Base-by-base conservation (phyloP, 2,888 invertebrate species). In the Tineola bisselliella region DNA sequence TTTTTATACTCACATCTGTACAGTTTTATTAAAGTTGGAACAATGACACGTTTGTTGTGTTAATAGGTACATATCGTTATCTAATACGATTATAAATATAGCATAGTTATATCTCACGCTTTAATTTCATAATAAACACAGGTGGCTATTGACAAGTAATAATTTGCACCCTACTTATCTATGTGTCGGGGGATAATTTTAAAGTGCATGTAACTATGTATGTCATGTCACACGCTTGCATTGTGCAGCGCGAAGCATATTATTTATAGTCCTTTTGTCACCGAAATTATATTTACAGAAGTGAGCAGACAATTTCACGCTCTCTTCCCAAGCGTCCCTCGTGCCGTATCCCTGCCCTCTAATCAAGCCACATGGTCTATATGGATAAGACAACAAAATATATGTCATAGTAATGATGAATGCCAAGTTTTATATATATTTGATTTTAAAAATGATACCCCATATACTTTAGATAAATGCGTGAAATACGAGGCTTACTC, bases 301-400 rank as follows among this genome's bases (percentile, higher is more conserved):
- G 84, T 84, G 86, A 87, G 81, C 84, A 84, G 87, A 87, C 86
- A 87, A 87, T 87, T 87, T 87, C 87, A 87, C 84, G 87, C 76
- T 86, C 81, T 81, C 84, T 84, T 81, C 84, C 75, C 75, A 84
- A 84, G 78, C 88, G 81, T 64, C 63, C 77, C 73, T 74, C 71
- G 66, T 65, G 67, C 81, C 76, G 76, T 76, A 75, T 68, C 70
- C 70, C 71, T 71, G 79, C 79, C 83, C 84, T 81, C 79, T 84
- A 84, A 87, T 87, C 83, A 87, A 68, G 59, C 43, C 17, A 15
- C 44, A 30, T 56, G 8, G 19, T 25, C 56, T 5, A 56, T 56
- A 56, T 56, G 56, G 56, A 56, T 56, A 56, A 17, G 56, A 30
- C 48, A 6, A n/a, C 38, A 10, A 38, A 38, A 6, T 2, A 38